Base-by-base conservation (phyloP, 2,797 vertebrate species). In the Parauchenoglanis ngamensis region DNA sequence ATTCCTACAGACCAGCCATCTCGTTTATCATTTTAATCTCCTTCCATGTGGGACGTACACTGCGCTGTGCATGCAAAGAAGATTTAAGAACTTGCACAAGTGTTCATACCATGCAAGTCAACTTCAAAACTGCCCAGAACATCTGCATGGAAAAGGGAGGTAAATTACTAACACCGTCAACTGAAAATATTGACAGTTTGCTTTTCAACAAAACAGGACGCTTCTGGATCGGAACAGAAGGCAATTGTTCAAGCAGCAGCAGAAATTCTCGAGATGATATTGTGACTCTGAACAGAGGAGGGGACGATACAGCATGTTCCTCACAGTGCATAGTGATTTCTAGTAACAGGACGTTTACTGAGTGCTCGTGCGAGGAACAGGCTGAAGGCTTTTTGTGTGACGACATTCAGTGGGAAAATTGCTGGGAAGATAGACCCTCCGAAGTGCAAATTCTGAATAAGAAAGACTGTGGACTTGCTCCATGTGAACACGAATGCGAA, bases 221-320 rank as follows among this genome's bases (percentile, higher is more conserved):
- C 86, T 92, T 94, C 89, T 99, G 98, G 98, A 95, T 98, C 7
- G 97, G 97, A 85, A 15, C 28, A 44, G 31, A 63, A 13, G 54
- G 54, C 1, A 7, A 46, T 3, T 68, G 86, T 78, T 76, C 65
- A 67, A 56, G 35, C 40, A 83, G n/a, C 8, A 23, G 2, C 4
- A 23, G 63, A 31, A 19, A 52, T 15, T 77, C 72, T 46, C 94
- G 95, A 25, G 96, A 96, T 90, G 93, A 94, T 17, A 19, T n/a
- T 59, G 31, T 21, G 25, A n/a, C 61, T 21, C 28, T 80, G 44
- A 81, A 85, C 86, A 78, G 21, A 84, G 88, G 52, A 82, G 12
- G 35, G 6, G 8, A 44, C 23, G 31, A 82, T 56, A 19, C 0
- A 4, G 10, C 92, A 87, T 91, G 93, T 94, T 94, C 90, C 3